phyloP scores from a whole-genome alignment of 2,113 vertebrate species.

The Fukomys damarensis region DNA sequence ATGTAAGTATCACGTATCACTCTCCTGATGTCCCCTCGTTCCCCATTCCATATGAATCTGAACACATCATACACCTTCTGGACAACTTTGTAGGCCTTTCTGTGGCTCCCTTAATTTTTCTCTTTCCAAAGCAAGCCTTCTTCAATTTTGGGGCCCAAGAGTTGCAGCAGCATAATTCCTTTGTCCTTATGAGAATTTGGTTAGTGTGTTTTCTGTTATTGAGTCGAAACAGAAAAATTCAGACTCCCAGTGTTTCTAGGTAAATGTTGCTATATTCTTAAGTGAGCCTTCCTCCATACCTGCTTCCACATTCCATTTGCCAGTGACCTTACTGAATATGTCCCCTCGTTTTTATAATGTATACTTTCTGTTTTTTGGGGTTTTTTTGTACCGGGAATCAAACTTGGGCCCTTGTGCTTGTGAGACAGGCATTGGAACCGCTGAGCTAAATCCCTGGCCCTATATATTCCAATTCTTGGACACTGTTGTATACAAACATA shows the following conservation, averaged over 20 bases:
- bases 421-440: too few relatives aligned
- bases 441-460: too few relatives aligned
- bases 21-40: neutral
- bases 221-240: neutral
- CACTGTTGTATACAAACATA: neutral
- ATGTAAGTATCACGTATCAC: conserved; percentile 90
- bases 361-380: too few relatives aligned
- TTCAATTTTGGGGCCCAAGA: neutral
- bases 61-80: neutral
- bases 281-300: neutral
- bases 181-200: neutral
- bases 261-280: neutral
- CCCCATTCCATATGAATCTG: neutral
- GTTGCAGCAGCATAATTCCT: neutral
- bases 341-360: neutral
- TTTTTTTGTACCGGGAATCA: too few relatives aligned
- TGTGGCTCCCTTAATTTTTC: neutral
- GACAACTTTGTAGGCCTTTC: neutral
- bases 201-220: conserved; percentile 20
- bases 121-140: neutral
- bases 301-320: neutral
- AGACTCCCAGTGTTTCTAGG: neutral
- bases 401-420: too few relatives aligned
- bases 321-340: neutral
- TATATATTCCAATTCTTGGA: neutral